These are phyloP conservation scores for Prochilodus magdalenae DNA, from an alignment of 2,113 vertebrate genomes.

Conservation along the genomic window DNA sequence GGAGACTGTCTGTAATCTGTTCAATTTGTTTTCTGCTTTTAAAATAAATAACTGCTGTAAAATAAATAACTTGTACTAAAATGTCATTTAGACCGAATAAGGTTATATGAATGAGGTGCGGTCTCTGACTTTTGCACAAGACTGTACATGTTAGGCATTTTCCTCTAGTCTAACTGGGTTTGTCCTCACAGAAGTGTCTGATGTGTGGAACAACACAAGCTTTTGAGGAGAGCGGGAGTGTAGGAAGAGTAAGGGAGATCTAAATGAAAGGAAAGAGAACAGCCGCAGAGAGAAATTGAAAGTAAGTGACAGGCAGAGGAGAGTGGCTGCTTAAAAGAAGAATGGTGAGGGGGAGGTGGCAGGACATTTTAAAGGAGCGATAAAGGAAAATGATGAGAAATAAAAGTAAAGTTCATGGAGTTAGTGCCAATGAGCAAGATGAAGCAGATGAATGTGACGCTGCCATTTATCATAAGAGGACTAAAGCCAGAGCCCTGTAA, in stretches of 20 bases:
- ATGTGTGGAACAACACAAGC: not conserved
- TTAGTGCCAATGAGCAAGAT: not conserved
- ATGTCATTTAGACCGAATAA: too few relatives aligned
- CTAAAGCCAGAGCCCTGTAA: not conserved
- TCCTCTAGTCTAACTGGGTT: not conserved
- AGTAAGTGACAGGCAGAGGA: not conserved
- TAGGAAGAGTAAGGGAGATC: not conserved
- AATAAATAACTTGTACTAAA: too few relatives aligned
- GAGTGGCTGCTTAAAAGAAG: not conserved
- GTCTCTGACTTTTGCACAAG: too few relatives aligned
- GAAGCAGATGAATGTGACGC: not conserved
- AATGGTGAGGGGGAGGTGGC: not conserved
- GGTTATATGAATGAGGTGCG: too few relatives aligned
- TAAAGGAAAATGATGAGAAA: not conserved
- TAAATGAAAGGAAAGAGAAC: not conserved
- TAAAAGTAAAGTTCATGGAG: constrained; percentile 5
- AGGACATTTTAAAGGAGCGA: not conserved
- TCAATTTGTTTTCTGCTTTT: too few relatives aligned
- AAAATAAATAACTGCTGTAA: too few relatives aligned
- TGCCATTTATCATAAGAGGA: not conserved
- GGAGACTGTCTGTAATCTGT: too few relatives aligned
- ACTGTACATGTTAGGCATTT: too few relatives aligned
- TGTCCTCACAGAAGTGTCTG: not conserved
- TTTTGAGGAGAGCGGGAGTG: not conserved
- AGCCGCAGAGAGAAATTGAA: not conserved